These are phyloP conservation scores for Bombyx huttoni DNA, from an alignment of 2,888 invertebrate genomes.

Conservation along the genomic window DNA sequence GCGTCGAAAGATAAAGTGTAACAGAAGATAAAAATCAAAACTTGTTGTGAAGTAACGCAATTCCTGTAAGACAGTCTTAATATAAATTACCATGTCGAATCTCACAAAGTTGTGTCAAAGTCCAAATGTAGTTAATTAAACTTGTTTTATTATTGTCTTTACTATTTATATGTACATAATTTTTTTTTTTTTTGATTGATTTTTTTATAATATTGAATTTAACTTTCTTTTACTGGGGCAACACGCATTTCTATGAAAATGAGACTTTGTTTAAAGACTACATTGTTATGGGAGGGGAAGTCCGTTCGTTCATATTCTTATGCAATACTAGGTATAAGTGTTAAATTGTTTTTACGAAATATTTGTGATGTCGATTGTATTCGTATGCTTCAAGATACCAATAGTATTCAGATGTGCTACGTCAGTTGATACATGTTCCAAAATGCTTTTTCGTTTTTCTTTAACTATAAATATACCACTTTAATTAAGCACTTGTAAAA, in stretches of 20 bases:
- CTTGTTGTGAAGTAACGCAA: not conserved
- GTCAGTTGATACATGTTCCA: too few relatives aligned
- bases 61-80: constrained; percentile 7
- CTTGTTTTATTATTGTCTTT: constrained; percentile 9
- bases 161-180: constrained; percentile 12
- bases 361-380: constrained; percentile 44
- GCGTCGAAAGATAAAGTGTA: too few relatives aligned
- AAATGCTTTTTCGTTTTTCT: too few relatives aligned
- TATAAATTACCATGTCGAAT: constrained; percentile 15
- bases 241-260: constrained; percentile 13
- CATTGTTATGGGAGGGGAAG: constrained; percentile 27
- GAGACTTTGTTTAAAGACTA: constrained; percentile 36
- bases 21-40: not conserved
- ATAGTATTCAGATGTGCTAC: too few relatives aligned
- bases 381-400: constrained; percentile 6
- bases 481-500: not conserved
- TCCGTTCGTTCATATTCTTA: constrained; percentile 62
- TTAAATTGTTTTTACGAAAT: constrained; percentile 69
- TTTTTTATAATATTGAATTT: not conserved
- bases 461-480: not conserved
- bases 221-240: constrained; percentile 9
- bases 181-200: constrained; percentile 1
- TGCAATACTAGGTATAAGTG: constrained; percentile 72
- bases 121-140: constrained; percentile 11
- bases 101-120: constrained; percentile 15